A percentile compares a stretch with the other conserved stretches of the same genome.
Conservation (phyloP, 1,140 invertebrate genomes). For the Pissodes strobi region DNA sequence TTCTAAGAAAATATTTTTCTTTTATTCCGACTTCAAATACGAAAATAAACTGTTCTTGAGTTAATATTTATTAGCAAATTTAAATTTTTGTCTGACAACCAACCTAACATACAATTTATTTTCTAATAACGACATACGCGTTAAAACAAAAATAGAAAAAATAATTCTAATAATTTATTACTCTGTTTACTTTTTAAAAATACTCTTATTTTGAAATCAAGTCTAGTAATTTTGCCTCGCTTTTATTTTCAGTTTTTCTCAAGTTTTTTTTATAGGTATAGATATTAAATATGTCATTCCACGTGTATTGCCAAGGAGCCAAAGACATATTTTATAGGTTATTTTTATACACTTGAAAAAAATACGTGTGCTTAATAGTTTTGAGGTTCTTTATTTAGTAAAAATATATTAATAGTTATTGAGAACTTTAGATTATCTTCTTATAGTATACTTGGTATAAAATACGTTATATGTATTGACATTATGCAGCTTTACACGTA, state of each 20-base stretch:
- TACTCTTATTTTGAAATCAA: background rate
- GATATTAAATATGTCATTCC: conserved; percentile 19
- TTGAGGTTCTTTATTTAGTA: no score
- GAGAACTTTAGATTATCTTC: no score
- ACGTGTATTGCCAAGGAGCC: background rate
- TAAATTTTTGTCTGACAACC: background rate
- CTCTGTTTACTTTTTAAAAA: conserved; percentile 16
- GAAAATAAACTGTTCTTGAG: no score
- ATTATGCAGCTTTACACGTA: no score
- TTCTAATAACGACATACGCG: conserved; percentile 12
- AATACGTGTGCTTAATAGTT: no score
- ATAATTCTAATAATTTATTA: conserved; percentile 25
- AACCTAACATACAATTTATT: conserved; percentile 5
- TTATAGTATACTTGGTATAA: no score
- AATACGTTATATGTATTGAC: no score
- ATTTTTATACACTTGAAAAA: background rate
- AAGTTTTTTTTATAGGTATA: conserved; percentile 8
- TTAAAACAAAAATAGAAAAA: conserved; percentile 27
- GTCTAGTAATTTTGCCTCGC: conserved; percentile 6
- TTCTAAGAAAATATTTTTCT: no score
- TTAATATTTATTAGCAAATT: no score
- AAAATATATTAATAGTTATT: no score
- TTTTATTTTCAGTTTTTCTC: conserved; percentile 2
- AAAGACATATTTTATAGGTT: conserved; percentile 10
- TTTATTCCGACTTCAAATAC: no score